Conservation (phyloP, 2,113 vertebrate genomes). For the Heterotilapia buettikoferi region DNA sequence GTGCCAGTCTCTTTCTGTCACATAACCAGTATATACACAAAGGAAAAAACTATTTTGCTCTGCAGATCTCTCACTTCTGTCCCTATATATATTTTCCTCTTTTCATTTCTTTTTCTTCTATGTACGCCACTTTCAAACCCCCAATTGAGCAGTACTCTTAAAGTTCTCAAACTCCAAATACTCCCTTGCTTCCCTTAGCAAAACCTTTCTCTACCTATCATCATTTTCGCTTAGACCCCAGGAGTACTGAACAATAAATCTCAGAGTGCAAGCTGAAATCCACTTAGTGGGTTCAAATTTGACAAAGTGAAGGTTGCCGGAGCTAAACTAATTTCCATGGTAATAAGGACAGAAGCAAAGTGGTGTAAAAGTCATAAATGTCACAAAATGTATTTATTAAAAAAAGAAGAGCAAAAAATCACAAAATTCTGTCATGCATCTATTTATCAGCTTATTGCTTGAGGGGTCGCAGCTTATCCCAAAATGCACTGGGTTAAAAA, state of each 20-base stretch:
- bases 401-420: not conserved
- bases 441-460: not conserved
- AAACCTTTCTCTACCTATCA: not conserved
- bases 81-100: not conserved
- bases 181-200: not conserved
- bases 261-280: not conserved
- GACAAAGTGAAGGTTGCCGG: not conserved
- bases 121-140: not conserved
- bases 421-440: not conserved
- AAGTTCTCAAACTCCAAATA: conserved; percentile 1
- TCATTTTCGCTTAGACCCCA: not conserved
- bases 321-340: conserved; percentile 31
- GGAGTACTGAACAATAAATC: not conserved
- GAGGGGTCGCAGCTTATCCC: accelerated
- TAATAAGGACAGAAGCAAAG: conserved; percentile 2
- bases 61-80: not conserved
- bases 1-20: not conserved
- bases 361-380: conserved; percentile 9
- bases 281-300: not conserved
- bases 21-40: not conserved
- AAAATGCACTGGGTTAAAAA: not conserved
- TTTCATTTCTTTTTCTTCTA: not conserved
- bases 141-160: not conserved
- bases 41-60: not conserved
- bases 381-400: conserved; percentile 15